These are phyloP conservation scores for Diabrotica virgifera DNA, from an alignment of 1,140 invertebrate genomes.

Conservation along the genomic window DNA sequence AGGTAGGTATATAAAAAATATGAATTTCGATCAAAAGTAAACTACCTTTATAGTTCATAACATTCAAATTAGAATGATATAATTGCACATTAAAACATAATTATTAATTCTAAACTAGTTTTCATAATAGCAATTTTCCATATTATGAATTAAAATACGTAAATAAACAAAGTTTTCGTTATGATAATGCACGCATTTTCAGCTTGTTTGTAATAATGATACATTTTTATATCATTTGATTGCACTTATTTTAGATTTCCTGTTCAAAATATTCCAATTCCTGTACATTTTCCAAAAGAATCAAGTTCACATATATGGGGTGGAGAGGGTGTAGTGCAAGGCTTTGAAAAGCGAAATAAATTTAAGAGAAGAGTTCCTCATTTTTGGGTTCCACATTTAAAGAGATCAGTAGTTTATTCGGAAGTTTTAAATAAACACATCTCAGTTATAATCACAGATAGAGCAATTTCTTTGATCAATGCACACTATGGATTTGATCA, in stretches of 20 bases:
- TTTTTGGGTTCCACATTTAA: constrained; percentile 83
- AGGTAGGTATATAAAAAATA: too few relatives aligned
- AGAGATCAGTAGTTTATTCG: constrained; percentile 82
- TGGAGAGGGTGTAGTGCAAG: constrained; percentile 91
- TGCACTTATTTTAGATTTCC: constrained; percentile 51
- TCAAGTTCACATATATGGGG: constrained; percentile 89
- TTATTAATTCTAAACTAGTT: too few relatives aligned
- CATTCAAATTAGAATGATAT: too few relatives aligned
- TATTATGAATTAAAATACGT: too few relatives aligned
- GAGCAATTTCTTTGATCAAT: constrained; percentile 82
- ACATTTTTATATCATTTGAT: too few relatives aligned
- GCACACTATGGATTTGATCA: constrained; percentile 91
- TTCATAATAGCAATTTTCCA: too few relatives aligned
- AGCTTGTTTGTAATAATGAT: too few relatives aligned
- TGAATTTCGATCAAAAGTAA: too few relatives aligned
- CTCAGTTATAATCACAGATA: constrained; percentile 73
- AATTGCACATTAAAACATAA: too few relatives aligned
- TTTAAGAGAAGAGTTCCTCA: constrained; percentile 64
- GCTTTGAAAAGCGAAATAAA: constrained; percentile 71
- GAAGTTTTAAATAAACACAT: constrained; percentile 90
- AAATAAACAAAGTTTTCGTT: too few relatives aligned
- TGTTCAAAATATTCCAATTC: constrained; percentile 77
- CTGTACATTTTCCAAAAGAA: constrained; percentile 75
- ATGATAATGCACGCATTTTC: too few relatives aligned
- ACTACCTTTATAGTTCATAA: too few relatives aligned